Base-by-base conservation (phyloP, 2,888 invertebrate species). In the Lepidonotus clava region DNA sequence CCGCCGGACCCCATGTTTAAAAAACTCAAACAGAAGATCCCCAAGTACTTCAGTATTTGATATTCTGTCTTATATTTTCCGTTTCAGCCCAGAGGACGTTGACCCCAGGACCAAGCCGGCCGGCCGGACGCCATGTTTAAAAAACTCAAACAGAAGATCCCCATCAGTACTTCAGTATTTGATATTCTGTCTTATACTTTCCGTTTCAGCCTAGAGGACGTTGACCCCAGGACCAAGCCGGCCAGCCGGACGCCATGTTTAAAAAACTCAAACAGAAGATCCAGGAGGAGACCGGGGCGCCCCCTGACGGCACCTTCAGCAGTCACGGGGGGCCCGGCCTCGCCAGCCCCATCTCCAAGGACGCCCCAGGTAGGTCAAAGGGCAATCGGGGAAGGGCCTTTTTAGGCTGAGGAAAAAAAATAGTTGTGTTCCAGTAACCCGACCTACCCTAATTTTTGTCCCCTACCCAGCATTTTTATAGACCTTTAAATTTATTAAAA, bases 241-340 rank as follows among this genome's bases (percentile, higher is more conserved):
- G 18, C 18, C 46, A 8, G 80, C 21, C 24, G 56, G 56, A 21
- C 24, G 40, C 71, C 53, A 87, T 87, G 87, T 87, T 87, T 84
- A 84, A 86, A 28, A 87, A 87, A 36, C 56, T 87, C 41, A 87
- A 87, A 53, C 66, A 87, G 85, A 86, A 86, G 76, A 87, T 87
- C 34, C 86, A 87, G 71, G 86, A 87, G n/a, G 87, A 87, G 53
- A 84, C 86, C 24, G 77, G 83, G 32, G 36, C 66, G 18, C 34
- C 67, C 32, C 41, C 40, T 34, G 83, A 56, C n/a, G 61, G 51
- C n/a, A 34, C 24, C 28, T 36, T 53, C 41, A 34, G 41, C 18
- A 51, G 56, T 32, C 51, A 40, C 56, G 56, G 51, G 1, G 40
- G 56, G 18, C 83, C 83, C 6, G 85, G 85, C n/a, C 11, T 83